Percentiles rank a stretch among this genome's conserved stretches.
phyloP scores from a whole-genome alignment of 1,140 invertebrate species.

The Anastrepha ludens region DNA sequence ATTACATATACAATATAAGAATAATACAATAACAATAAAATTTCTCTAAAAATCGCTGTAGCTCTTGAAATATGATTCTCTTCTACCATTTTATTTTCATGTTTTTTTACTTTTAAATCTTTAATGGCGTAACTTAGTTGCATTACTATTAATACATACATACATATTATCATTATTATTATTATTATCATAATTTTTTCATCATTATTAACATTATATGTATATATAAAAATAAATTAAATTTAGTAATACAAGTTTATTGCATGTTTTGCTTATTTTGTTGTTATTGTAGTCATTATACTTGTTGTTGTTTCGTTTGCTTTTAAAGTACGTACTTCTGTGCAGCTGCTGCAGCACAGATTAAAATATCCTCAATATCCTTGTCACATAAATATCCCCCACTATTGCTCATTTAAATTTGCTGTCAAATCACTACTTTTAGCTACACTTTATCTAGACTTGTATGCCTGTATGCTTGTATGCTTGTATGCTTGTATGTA shows the following conservation, averaged over 20 bases:
- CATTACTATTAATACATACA: conserved; percentile 12
- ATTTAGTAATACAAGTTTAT: conserved; percentile 50
- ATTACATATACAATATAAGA: conserved; percentile 46
- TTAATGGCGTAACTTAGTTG: conserved; percentile 56
- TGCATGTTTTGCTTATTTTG: conserved; percentile 31
- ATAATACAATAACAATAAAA: conserved; percentile 53
- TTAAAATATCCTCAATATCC: background rate
- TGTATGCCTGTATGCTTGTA: background rate
- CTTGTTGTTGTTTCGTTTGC: conserved; percentile 36
- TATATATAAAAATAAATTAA: conserved; percentile 54
- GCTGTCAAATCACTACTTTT: conserved; percentile 10
- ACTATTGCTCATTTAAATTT: conserved; percentile 26
- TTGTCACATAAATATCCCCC: background rate
- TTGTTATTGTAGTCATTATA: conserved; percentile 32
- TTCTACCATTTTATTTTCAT: background rate
- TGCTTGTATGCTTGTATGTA: background rate
- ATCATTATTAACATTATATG: conserved; percentile 43
- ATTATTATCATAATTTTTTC: background rate
- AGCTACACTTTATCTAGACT: background rate
- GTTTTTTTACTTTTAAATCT: conserved; percentile 35
- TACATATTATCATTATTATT: background rate
- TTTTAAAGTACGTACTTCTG: conserved; percentile 51
- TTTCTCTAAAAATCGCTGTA: conserved; percentile 42
- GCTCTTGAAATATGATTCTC: conserved; percentile 24
- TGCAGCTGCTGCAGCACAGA: background rate